Evolutionary conservation across 1,140 invertebrate genomes (phyloP).

Genomic region (Drosophila simulans): DNA sequence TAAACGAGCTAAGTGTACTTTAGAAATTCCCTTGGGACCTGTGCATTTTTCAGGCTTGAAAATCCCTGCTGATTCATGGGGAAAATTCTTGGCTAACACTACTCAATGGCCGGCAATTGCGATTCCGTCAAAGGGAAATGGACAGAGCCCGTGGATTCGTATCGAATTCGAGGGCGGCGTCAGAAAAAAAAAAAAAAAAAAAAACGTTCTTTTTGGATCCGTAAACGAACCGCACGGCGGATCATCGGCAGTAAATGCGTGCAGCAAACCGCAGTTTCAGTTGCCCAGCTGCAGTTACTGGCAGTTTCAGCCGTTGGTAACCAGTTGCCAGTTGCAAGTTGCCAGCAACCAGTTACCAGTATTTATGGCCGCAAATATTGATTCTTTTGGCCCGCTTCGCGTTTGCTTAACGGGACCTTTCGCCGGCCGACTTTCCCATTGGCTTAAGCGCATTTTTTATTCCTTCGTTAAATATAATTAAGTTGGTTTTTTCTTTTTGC

Average conservation of each 20-base stretch:
- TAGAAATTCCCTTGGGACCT: not conserved
- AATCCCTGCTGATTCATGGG: not conserved
- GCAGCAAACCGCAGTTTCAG: slow-evolving; percentile 32
- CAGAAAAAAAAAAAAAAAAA: not conserved
- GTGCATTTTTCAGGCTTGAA: not conserved
- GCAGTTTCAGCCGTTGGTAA: slow-evolving; percentile 5
- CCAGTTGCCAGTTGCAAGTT: not conserved
- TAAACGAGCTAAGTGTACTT: not conserved
- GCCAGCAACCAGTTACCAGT: slow-evolving; percentile 13
- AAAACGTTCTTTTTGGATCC: slow-evolving; percentile 1
- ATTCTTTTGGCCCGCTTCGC: slow-evolving; percentile 27
- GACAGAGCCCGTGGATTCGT: slow-evolving; percentile 8
- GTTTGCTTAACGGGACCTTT: slow-evolving; percentile 24
- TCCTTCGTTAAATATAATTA: slow-evolving; percentile 52
- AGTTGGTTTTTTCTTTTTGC: slow-evolving; percentile 35
- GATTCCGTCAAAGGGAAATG: slow-evolving; percentile 28
- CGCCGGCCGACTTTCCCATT: not conserved
- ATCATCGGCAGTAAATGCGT: slow-evolving; percentile 30
- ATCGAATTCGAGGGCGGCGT: not conserved
- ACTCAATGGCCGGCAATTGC: slow-evolving; percentile 2
- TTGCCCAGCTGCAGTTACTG: slow-evolving; percentile 11
- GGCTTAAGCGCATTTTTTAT: slow-evolving; percentile 8
- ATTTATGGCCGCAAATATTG: slow-evolving; percentile 53
- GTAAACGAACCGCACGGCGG: slow-evolving; percentile 27
- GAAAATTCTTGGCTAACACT: slow-evolving; percentile 23